These are phyloP conservation scores for Ardeotis arabs DNA, from an alignment of 2,113 vertebrate genomes.

Conservation along the genomic window DNA sequence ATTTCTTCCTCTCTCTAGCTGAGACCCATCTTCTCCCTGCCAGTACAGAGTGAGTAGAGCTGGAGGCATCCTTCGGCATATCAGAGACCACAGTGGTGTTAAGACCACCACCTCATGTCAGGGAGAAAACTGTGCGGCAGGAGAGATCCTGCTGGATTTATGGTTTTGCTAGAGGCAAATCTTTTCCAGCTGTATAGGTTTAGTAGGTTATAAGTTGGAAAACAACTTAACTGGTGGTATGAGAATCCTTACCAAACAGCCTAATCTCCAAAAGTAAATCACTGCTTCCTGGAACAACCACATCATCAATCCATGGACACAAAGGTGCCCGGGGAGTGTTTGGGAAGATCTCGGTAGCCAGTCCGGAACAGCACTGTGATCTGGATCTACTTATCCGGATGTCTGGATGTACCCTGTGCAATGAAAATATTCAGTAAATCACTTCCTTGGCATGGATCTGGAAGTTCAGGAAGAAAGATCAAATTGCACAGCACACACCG, in stretches of 20 bases:
- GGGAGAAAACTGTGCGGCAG: background rate
- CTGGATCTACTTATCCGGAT: conserved; percentile 8
- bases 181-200: background rate
- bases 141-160: background rate
- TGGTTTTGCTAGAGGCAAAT: background rate
- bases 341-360: background rate
- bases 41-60: background rate
- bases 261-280: conserved; percentile 8
- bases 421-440: conserved; percentile 42
- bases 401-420: background rate
- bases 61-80: background rate
- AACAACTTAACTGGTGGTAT: background rate
- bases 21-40: background rate
- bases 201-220: background rate
- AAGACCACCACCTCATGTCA: background rate
- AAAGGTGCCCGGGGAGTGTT: background rate
- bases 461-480: conserved; percentile 15
- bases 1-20: background rate
- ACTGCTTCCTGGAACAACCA: conserved; percentile 54
- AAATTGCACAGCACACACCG: conserved; percentile 3
- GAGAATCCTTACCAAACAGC: conserved; percentile 20
- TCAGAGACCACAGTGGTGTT: background rate
- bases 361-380: background rate
- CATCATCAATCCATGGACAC: background rate
- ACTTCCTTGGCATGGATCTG: conserved; percentile 33